Base-by-base conservation (phyloP, 1,140 invertebrate species). In the Brachionus sp. region DNA sequence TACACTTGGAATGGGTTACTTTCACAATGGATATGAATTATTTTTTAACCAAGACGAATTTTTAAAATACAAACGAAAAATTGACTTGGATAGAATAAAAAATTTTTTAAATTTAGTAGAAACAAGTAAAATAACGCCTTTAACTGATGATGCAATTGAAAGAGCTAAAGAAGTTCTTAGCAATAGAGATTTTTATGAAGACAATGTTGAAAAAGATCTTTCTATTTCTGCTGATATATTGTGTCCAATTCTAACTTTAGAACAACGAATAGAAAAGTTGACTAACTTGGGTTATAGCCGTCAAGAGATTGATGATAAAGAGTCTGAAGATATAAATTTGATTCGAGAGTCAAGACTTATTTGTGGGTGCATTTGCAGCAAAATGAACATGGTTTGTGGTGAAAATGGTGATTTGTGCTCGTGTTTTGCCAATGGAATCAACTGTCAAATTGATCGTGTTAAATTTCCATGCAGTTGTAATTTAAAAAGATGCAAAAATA, bases 391-490 rank as follows among this genome's bases (percentile, higher is more conserved):
- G 50, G 90, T 93, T 86, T 98, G 96, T 90, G 70, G 70, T 25
- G 70, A 75, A 75, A 95, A 97, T 90, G 96, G 96, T 0, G 95
- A 96, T 86, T 95, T 93, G 19, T 98, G 96, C 89, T 93, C 93
- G 33, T 98, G 96, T 89, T 95, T 94, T 87, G 92, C 94, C 87
- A 94, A 94, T 68, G 96, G 95, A 33, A 98, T 98, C 84, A 96
- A 97, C 90, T 98, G 95, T 88, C 95, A 97, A 91, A 95, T 98
- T 23, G 96, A 98, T 90, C 91, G 96, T 84, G 90, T 95, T 53
- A 96, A 94, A 86, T 98, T 98, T 88, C 97, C 97, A 0, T 98
- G 97, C 89, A 95, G 95, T 23, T 99, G 97, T 89, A 93, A 94
- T 0, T 92, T 94, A 84, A 95, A 98, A 86, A 94, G 95, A 66